Conservation (phyloP, 2,797 vertebrate species). For the Scomberomorus guttatus region DNA sequence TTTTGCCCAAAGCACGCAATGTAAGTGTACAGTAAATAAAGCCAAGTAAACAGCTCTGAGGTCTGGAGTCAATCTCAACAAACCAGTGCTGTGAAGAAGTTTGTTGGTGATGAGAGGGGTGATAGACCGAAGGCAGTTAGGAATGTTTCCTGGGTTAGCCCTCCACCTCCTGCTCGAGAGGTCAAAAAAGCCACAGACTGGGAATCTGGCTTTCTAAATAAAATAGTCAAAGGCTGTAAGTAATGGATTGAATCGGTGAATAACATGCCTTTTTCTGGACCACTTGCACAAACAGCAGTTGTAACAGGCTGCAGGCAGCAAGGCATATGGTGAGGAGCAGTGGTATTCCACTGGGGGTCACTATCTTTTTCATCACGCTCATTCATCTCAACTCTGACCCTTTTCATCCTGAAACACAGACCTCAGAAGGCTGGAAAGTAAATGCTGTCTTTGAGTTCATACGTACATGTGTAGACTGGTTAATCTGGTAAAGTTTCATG, state of each 20-base stretch:
- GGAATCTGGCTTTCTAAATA: slow-evolving; percentile 58
- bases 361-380: slow-evolving; percentile 56
- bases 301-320: slow-evolving; percentile 15
- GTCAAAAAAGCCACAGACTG: slow-evolving; percentile 56
- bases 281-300: slow-evolving; percentile 36
- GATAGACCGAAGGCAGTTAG: slow-evolving; percentile 50
- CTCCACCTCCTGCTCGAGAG: slow-evolving; percentile 42
- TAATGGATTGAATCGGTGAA: slow-evolving; percentile 9
- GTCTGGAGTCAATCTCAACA: slow-evolving; percentile 54
- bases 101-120: slow-evolving; percentile 61
- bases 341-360: slow-evolving; percentile 46
- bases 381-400: slow-evolving; percentile 48
- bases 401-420: slow-evolving; percentile 21
- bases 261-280: slow-evolving; percentile 22
- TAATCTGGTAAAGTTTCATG: neutral
- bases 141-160: slow-evolving; percentile 59
- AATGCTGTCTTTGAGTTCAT: slow-evolving; percentile 8
- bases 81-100: slow-evolving; percentile 58
- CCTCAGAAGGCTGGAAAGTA: slow-evolving; percentile 24
- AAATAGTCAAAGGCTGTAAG: slow-evolving; percentile 43
- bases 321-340: slow-evolving; percentile 22
- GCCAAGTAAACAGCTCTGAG: slow-evolving; percentile 54
- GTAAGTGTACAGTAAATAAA: slow-evolving; percentile 56
- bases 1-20: slow-evolving; percentile 36
- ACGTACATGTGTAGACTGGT: neutral